Base-by-base conservation (phyloP, 1,140 invertebrate genomes). In the Panagrolaimus sp. region DNA sequence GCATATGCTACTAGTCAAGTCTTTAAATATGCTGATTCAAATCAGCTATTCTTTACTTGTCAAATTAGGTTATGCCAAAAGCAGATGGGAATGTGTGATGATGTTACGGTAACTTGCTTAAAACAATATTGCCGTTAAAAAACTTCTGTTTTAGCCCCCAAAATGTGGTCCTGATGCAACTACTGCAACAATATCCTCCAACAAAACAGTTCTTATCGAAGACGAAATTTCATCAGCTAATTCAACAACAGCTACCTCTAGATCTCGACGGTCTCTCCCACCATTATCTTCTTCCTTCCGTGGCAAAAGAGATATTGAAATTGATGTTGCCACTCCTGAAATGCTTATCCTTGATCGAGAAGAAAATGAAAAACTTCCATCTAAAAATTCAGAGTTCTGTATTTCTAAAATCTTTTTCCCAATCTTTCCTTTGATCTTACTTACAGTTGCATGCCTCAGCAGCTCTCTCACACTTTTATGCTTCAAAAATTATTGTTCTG, bases 41-140 rank as follows among this genome's bases (percentile, higher is more conserved):
- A 82, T 71, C 78, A 81, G 57, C 64, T 82, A n/a, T 83, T 72
- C 45, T 82, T 82, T 68, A 83, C 80, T 3, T 82, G 80, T 47
- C 81, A 83, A 65, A 82, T 82, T 48, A 23, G 79, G 25, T 63
- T 82, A 53, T 82, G 80, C 61, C 80, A 82, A 69, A 82, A 76
- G 61, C 77, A 83, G 46, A 80, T 82, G 79, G 77, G 76, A 16
- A 79, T 83, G 73, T 83, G 80, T 65, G 65, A 77, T 20, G 79
- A 74, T 14, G 74, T 81, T 38, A 81, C 81, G 63, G 81, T 82
- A 71, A 67, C 57, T 65, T 42, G 5, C 8, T n/a, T 63, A 51
- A 23, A 4, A 45, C 4, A 13, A n/a, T 46, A 20, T 25, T 9
- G 14, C 51, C 0, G 8, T 27, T 27, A 53, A 2, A 2, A 1